Conservation (phyloP, 2,888 invertebrate species). For the Pasiphila rectangulata region DNA sequence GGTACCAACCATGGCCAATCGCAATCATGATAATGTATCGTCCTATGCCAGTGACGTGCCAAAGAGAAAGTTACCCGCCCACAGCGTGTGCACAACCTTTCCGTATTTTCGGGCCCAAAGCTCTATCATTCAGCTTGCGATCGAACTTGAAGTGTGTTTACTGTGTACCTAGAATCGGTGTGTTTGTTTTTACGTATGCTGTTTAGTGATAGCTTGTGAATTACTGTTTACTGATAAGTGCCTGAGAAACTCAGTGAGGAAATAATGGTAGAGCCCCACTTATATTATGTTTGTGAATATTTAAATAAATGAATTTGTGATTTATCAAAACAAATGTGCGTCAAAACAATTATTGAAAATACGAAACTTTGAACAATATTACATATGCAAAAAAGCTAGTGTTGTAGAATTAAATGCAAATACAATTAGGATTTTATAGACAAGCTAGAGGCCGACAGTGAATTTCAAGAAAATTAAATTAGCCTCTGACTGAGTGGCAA, state of each 20-base stretch:
- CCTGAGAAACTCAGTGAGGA: slow-evolving; percentile 27
- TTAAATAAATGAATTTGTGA: no score
- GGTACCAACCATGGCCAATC: slow-evolving; percentile 5
- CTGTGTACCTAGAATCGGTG: slow-evolving; percentile 20
- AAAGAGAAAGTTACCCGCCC: slow-evolving; percentile 75
- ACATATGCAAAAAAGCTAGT: no score
- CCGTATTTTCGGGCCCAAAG: slow-evolving; percentile 33
- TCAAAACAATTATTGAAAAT: no score
- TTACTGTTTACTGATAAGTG: slow-evolving; percentile 36
- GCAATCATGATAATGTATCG: slow-evolving; percentile 28
- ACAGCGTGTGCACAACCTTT: slow-evolving; percentile 47
- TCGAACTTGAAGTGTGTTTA: slow-evolving; percentile 30
- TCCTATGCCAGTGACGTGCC: slow-evolving; percentile 31
- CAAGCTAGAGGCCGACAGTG: not conserved
- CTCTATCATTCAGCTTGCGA: slow-evolving; percentile 33
- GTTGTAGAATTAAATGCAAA: slow-evolving; percentile 25
- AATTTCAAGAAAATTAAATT: slow-evolving; percentile 21
- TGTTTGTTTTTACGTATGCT: slow-evolving; percentile 26
- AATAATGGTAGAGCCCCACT: slow-evolving; percentile 34
- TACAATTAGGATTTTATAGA: slow-evolving; percentile 10
- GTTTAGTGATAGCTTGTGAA: slow-evolving; percentile 36
- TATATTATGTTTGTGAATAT: no score
- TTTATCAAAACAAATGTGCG: no score
- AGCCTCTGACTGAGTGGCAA: slow-evolving; percentile 15
- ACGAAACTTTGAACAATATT: no score